Percentiles rank a stretch among this genome's conserved stretches.
Conservation (phyloP, 2,113 vertebrate genomes). For the Cryptomyrus ogoouensis region DNA sequence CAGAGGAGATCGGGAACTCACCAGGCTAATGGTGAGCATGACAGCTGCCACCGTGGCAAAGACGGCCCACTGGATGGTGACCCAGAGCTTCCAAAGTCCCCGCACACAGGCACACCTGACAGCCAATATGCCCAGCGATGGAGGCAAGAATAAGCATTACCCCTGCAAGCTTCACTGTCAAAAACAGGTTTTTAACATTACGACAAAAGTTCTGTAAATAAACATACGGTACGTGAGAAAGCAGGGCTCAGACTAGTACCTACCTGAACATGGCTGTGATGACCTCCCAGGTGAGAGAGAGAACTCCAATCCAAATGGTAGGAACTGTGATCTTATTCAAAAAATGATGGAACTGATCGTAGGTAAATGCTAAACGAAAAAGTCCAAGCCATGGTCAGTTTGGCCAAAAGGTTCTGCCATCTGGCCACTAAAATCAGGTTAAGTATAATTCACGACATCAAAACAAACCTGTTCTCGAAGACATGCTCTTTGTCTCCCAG, state of each 20-base stretch:
- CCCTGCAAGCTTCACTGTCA: background rate
- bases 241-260: background rate
- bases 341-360: slow-evolving; percentile 63
- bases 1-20: slow-evolving; percentile 40
- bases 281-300: slow-evolving; percentile 70
- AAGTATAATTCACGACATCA: background rate
- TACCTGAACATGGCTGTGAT: slow-evolving; percentile 63
- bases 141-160: background rate
- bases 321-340: slow-evolving; percentile 54
- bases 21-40: slow-evolving; percentile 69
- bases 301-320: slow-evolving; percentile 62
- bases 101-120: slow-evolving; percentile 54
- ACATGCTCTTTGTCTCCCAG: slow-evolving; percentile 56
- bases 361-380: slow-evolving; percentile 64
- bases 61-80: slow-evolving; percentile 51
- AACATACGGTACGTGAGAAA: background rate
- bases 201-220: background rate
- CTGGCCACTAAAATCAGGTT: background rate
- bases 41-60: slow-evolving; percentile 46
- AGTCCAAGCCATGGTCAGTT: background rate
- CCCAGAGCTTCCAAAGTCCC: slow-evolving; percentile 60
- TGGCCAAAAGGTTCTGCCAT: background rate
- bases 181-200: background rate
- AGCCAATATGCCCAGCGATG: background rate
- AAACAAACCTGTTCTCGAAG: slow-evolving; percentile 57